Evolutionary conservation across 2,888 invertebrate genomes (phyloP), one percentile per base, ranked within the genome.

Genomic region (Abrostola tripartita): DNA sequence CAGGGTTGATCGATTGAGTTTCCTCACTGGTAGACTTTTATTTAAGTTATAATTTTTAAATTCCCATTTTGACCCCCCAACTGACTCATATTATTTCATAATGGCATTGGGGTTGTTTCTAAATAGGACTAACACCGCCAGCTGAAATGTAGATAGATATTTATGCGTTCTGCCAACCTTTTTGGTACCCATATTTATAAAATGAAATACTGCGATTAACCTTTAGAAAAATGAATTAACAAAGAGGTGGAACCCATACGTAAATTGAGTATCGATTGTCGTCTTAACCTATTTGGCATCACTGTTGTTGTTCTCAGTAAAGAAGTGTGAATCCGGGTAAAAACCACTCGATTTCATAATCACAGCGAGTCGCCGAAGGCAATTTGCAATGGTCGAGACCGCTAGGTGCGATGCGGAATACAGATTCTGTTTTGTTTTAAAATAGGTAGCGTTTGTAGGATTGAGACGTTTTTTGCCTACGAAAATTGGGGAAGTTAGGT

Each of bases 271-370:
- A 50, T 50, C 11, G 11, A 50, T 35, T 36, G 50, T 41, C 5
- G 9, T 57, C 37, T 41, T 68, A 6, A 70, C 56, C 71, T 37
- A 59, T n/a, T 70, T 70, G 50, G 38, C 59, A 38, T 12, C 36
- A 58, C 47, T 50, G 37, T 42, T 47, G 50, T 47, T 37, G 36
- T 71, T 71, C 76, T 58, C 14, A 8, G 35, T 65, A 76, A 65
- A 71, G 37, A 44, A 24, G 37, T 42, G 37, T 47, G 8, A 60
- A 71, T 72, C 79, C 78, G 75, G 79, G 77, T 77, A 77, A 75
- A 76, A 66, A 73, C 78, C 73, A 47, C 41, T 56, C 52, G 53
- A 77, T 75, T 79, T 75, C 68, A 71, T 79, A 79, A 79, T 40
- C 79, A 65, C 51, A 42, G 36, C 74, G 14, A 41, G 73, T 70